Evolutionary conservation across 2,113 vertebrate species (phyloP), one percentile per base, ranked within the genome.

Genomic region (Fulica atra): DNA sequence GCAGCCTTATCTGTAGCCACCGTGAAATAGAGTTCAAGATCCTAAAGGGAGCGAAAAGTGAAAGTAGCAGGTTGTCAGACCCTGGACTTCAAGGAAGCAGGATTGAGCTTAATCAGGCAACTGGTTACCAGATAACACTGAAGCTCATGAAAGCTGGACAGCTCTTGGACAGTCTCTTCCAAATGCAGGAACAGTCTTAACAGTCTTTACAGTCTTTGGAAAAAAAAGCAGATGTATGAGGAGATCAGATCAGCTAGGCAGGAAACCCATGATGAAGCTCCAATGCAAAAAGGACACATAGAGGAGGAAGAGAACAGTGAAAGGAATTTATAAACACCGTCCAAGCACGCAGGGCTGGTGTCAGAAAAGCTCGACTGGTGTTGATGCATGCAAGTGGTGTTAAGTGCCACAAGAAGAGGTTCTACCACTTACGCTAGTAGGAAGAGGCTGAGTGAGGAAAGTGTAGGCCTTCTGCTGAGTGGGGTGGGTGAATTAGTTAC

Each of bases 331-430:
- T 24, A 85, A 79, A 80, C 1, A 4, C 23, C 57, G 15, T 53
- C 16, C 20, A 29, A 4, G 31, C 0, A 0, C 36, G 20, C 35
- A 38, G 24, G 13, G 7, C 59, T 68, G 24, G 11, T 17, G 5
- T 80, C 71, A 26, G 17, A 53, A 63, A 83, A 89, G 4, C n/a
- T 72, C 13, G 19, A 6, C 31, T 23, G 8, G 7, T 44, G 4
- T 33, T 63, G 36, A 14, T n/a, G 3, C 2, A 2, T 31, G 12
- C 9, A 50, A 17, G 7, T 56, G 23, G 7, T 46, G 24, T 31
- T 65, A 65, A 68, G 16, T 18, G 19, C 28, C 40, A 16, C 26
- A 54, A 16, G 36, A 57, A 53, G 61, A 56, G 16, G 53, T 79
- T 44, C 36, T 59, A 12, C 16, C 4, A 14, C 16, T 56, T 38